phyloP scores from a whole-genome alignment of 2,888 invertebrate genomes.

The Melanostoma scalare region DNA sequence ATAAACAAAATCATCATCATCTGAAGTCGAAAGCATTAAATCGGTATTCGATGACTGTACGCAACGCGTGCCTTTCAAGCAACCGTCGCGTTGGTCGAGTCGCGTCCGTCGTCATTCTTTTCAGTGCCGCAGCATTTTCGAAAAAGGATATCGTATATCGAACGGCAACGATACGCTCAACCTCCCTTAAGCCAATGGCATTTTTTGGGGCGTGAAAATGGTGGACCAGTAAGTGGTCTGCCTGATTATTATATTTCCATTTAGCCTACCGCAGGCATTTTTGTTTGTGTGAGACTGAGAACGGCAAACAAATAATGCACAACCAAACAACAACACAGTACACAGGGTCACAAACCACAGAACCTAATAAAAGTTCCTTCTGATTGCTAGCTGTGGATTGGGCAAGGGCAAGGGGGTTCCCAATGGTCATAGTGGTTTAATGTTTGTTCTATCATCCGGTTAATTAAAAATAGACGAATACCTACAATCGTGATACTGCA shows the following conservation, averaged over 20 bases:
- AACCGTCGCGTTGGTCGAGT: too few relatives aligned
- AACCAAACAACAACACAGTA: not conserved
- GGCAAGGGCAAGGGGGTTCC: not conserved
- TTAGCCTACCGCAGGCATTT: constrained; percentile 31
- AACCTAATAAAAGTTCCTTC: constrained; percentile 40
- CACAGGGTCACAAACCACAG: constrained; percentile 31
- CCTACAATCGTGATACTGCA: constrained; percentile 20
- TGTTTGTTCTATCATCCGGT: constrained; percentile 16
- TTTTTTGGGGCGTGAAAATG: constrained; percentile 25
- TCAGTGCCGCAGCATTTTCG: not conserved
- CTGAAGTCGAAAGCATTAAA: too few relatives aligned
- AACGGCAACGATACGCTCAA: not conserved
- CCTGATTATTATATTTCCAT: constrained; percentile 54
- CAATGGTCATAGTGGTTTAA: constrained; percentile 27
- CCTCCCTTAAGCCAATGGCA: constrained; percentile 6
- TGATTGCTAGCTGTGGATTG: constrained; percentile 7
- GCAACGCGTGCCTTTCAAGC: too few relatives aligned
- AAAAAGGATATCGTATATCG: constrained; percentile 23
- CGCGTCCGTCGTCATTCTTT: too few relatives aligned
- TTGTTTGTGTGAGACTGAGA: constrained; percentile 18
- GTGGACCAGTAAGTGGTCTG: constrained; percentile 34
- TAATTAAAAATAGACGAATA: constrained; percentile 58
- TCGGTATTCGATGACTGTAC: too few relatives aligned
- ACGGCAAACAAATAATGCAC: constrained; percentile 16
- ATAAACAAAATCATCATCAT: too few relatives aligned